Base-by-base conservation (phyloP, 2,113 vertebrate species). In the Mesoclemmys tuberculata region DNA sequence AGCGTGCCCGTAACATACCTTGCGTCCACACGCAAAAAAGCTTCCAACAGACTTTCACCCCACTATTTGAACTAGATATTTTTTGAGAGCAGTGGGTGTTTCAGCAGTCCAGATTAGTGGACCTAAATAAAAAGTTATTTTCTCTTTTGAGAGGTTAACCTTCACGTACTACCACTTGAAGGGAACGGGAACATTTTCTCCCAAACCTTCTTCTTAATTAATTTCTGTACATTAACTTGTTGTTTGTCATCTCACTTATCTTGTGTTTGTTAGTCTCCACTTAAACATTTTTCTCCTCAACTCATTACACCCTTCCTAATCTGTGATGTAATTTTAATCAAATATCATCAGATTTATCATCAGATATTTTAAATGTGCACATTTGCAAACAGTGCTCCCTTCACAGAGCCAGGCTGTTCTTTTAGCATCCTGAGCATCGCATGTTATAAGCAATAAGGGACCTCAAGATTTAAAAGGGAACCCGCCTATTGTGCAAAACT, bases 311-410 rank as follows among this genome's bases (percentile, higher is more conserved):
- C 38, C 38, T 6, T 14, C 74, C 56, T 71, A 77, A 38, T 71
- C 48, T 56, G n/a, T 92, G 77, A 54, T 58, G 82, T 52, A 49
- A 24, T 93, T 90, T 56, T 85, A 58, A 87, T 26, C 85, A 95
- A 82, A 64, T 64, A 80, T 10, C 77, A 58, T 46, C 84, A 78
- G 27, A 52, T 46, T 46, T 46, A 46, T 46, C 46, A 46, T 46
- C 46, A 46, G 46, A 16, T 82, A 56, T 84, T 64, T 83, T 88
- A 77, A 88, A 85, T 16, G 12, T 6, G 5, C n/a, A 8, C 0
- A 0, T 41, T 64, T 91, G 49, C 80, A 52, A 90, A 24, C 3
- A 10, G 12, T 29, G 1, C 10, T 1, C 1, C 0, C 58, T 49
- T 80, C 58, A 31, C 14, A 4, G 48, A 48, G 48, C 55, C 68